Evolutionary conservation across 2,888 invertebrate species (phyloP), one percentile per base, ranked within the genome.

Genomic region (Congeria kusceri): DNA sequence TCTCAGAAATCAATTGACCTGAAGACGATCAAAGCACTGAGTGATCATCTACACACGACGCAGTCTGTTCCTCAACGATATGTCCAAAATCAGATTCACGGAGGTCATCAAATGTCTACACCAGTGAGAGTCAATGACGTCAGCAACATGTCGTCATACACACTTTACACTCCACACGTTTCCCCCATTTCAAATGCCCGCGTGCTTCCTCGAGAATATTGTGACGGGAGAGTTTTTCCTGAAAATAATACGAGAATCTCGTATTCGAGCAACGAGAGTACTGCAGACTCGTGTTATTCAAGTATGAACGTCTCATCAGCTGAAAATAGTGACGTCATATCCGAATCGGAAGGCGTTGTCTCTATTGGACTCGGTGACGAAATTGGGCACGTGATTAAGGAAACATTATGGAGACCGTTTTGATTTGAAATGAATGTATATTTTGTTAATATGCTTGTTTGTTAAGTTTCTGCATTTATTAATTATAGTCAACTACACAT

Each of bases 361-460:
- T 58, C 64, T 18, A 72, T 72, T 58, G 72, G 72, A 47, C 44
- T 2, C 0, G 59, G 57, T n/a, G 47, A 72, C 29, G 49, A 57
- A 5, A 59, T 72, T 18, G 72, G 72, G 46, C 72, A 59, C 47
- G 65, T 72, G 64, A 72, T 72, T 28, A 59, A 58, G 32, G 65
- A 58, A 13, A 46, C 18, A n/a, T 23, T 57, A 32, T 72, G 64
- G 72, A 39, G 72, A 20, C 72, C 72, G 29, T 72, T 39, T 39
- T 39, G 11, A 39, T 39, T 39, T 3, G 39, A 39, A 1, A 9
- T 39, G 39, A 7, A 39, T 39, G 5, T 39, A 39, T 39, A 39
- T 3, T 3, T 11, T 39, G 39, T 39, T 39, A 15, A 7, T 5
- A 3, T n/a, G n/a, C n/a, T n/a, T 39, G 39, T 5, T 39, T 39